Evolutionary conservation across 2,797 vertebrate species (phyloP), one percentile per base, ranked within the genome.

Genomic region (Leontocebus nigricollis): DNA sequence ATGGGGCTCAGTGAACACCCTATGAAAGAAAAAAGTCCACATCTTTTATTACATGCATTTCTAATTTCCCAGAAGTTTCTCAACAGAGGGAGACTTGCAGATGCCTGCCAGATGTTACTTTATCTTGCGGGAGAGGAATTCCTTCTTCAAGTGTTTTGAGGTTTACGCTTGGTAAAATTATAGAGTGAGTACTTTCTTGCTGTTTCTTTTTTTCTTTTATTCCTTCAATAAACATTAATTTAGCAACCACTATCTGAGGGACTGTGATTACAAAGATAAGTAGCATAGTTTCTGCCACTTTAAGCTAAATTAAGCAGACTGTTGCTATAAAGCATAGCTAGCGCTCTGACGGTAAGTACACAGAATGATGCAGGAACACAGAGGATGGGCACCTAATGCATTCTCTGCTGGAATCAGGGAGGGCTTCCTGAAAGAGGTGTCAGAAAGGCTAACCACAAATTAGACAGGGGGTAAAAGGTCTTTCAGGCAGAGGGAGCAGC

Each of bases 31-130:
- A 55, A 93, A 93, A 96, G 84, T 36, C 64, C 88, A 85, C 64
- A 72, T n/a, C 79, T 96, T 87, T 93, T 76, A 87, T 96, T 75
- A 87, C 13, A 46, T 26, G 75, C 59, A 72, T 93, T 94, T 93
- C 48, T 97, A 59, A 94, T 95, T 97, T 90, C 94, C 92, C 90
- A 81, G 93, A 92, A 97, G 84, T 39, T 50, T 85, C 76, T 70
- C 82, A 19, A 57, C n/a, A 55, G 89, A 90, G 48, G 36, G 39
- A 12, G 33, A 33, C 33, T 15, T 94, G 26, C 88, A 92, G 77
- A 89, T 93, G 93, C 67, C 57, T 64, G 27, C 83, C 96, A 96
- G 94, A 94, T 97, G 96, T 80, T 90, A 33, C 64, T 90, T 92
- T 90, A 41, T 88, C 93, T 95, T 90, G 27, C 0, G 36, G 44